Percentiles rank a stretch among this genome's conserved stretches.
Evolutionary conservation across 2,888 invertebrate genomes (phyloP).

Genomic region (Nemoura dubitans): DNA sequence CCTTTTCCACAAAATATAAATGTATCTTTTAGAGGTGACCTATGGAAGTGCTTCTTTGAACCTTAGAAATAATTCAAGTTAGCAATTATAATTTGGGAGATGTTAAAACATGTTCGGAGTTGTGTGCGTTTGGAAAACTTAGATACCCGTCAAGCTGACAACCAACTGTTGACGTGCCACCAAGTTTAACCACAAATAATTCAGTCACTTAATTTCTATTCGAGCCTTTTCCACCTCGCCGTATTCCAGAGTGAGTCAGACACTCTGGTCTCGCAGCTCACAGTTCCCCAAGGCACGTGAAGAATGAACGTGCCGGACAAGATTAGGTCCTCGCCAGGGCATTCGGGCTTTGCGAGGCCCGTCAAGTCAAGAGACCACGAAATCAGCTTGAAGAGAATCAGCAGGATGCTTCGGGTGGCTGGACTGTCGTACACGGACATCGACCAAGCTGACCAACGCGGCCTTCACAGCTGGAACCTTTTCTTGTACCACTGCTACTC

Average conservation of each 20-base stretch:
- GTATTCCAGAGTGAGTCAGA: too few relatives aligned
- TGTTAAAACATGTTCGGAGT: background rate
- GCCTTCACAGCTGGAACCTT: background rate
- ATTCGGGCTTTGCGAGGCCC: too few relatives aligned
- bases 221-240: background rate
- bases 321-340: too few relatives aligned
- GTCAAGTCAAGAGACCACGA: background rate
- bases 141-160: background rate
- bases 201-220: background rate
- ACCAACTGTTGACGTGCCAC: background rate
- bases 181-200: background rate
- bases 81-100: background rate
- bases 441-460: background rate
- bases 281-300: too few relatives aligned
- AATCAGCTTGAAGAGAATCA: background rate
- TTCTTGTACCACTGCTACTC: background rate
- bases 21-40: too few relatives aligned
- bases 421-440: background rate
- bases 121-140: too few relatives aligned
- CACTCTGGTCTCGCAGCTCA: too few relatives aligned
- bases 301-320: too few relatives aligned
- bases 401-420: background rate
- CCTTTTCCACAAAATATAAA: too few relatives aligned
- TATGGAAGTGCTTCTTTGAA: too few relatives aligned
- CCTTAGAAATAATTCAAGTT: background rate